phyloP scores from a whole-genome alignment of 2,113 vertebrate species.

The Barbus barbus region DNA sequence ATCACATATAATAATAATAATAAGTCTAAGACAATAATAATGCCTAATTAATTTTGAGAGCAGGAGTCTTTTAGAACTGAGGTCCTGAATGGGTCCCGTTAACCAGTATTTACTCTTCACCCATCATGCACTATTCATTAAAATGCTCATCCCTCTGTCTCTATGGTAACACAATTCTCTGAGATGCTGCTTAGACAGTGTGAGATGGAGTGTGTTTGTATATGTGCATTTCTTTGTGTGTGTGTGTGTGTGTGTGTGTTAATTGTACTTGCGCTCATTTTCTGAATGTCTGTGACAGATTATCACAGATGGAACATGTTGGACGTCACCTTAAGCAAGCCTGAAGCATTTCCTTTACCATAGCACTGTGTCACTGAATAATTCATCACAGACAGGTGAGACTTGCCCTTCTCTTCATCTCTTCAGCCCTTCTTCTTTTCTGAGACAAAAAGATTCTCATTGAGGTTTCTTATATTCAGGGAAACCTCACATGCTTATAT shows the following conservation, averaged over 20 bases:
- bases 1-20: too few relatives aligned
- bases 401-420: conserved; percentile 33
- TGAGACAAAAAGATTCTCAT: conserved; percentile 13
- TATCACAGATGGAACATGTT: conserved; percentile 47
- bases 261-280: conserved; percentile 4
- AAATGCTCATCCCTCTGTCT: conserved; percentile 62
- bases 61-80: conserved; percentile 18
- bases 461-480: conserved; percentile 42
- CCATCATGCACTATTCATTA: conserved; percentile 51
- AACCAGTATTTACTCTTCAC: conserved; percentile 51
- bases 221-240: conserved; percentile 40
- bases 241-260: conserved; percentile 41
- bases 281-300: conserved; percentile 15
- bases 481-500: conserved; percentile 39
- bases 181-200: conserved; percentile 49
- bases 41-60: conserved; percentile 32
- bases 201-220: conserved; percentile 46
- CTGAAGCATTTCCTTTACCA: conserved; percentile 36
- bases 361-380: conserved; percentile 42
- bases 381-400: conserved; percentile 54
- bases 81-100: conserved; percentile 37
- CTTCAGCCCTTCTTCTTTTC: not conserved
- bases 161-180: conserved; percentile 75
- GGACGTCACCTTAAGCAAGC: conserved; percentile 39
- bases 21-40: not conserved